Percentiles rank a stretch among this genome's conserved stretches.
These are phyloP conservation scores for Hecatera dysodea DNA, from an alignment of 2,888 invertebrate genomes.

Conservation along the genomic window DNA sequence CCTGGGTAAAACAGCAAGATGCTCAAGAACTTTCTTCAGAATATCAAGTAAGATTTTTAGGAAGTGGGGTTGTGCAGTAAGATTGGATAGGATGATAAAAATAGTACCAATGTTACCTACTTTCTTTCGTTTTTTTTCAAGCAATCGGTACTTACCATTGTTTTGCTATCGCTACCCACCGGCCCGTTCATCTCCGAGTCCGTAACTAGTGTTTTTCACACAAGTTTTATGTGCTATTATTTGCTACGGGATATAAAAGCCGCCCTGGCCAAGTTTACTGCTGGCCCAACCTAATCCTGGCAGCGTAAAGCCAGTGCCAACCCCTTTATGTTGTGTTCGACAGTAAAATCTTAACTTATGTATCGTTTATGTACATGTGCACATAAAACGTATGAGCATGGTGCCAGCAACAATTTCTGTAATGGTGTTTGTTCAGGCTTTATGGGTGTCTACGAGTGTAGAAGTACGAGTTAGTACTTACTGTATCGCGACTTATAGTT, in stretches of 20 bases:
- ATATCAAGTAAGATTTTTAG: too few species aligned
- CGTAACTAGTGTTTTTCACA: slow-evolving; percentile 90
- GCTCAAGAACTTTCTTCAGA: too few species aligned
- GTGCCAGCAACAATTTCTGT: slow-evolving; percentile 56
- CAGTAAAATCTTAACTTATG: slow-evolving; percentile 85
- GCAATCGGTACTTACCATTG: background rate
- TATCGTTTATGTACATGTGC: slow-evolving; percentile 80
- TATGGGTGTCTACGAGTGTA: slow-evolving; percentile 32
- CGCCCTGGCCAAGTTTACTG: slow-evolving; percentile 85
- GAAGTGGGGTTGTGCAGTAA: too few species aligned
- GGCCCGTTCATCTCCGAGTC: slow-evolving; percentile 75
- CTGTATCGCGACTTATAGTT: background rate
- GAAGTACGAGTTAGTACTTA: background rate
- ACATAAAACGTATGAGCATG: slow-evolving; percentile 60
- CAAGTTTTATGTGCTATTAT: slow-evolving; percentile 91
- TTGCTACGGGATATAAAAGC: slow-evolving; percentile 90
- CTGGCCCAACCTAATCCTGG: slow-evolving; percentile 76
- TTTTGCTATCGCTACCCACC: slow-evolving; percentile 70
- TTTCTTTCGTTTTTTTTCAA: too few species aligned
- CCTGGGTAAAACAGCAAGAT: too few species aligned
- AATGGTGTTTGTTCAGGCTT: slow-evolving; percentile 39
- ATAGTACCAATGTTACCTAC: too few species aligned
- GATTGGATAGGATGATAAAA: too few species aligned
- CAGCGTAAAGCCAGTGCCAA: slow-evolving; percentile 77
- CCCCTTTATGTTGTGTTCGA: slow-evolving; percentile 87